A percentile compares a stretch with the other conserved stretches of the same genome.
Conservation (phyloP, 2,113 vertebrate genomes). For the Collichthys lucidus region DNA sequence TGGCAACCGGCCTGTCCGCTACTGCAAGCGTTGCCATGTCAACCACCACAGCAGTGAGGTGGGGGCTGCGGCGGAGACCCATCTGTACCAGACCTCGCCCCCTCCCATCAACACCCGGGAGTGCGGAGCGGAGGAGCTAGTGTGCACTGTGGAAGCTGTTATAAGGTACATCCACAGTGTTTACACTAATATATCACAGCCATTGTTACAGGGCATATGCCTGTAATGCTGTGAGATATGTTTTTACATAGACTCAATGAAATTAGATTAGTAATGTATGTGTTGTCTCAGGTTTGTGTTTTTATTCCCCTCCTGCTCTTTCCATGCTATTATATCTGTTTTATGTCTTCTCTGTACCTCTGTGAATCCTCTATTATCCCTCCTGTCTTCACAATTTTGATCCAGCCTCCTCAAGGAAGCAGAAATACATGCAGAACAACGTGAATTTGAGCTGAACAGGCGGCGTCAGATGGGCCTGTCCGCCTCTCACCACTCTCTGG, state of each 20-base stretch:
- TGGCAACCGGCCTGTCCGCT: slow-evolving; percentile 97
- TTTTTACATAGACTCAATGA: neutral
- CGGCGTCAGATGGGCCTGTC: slow-evolving; percentile 97
- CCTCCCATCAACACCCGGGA: slow-evolving; percentile 98
- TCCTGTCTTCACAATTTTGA: slow-evolving; percentile 13
- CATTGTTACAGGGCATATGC: neutral
- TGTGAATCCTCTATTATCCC: neutral
- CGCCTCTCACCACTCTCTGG: slow-evolving; percentile 95
- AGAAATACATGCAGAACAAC: slow-evolving; percentile 96
- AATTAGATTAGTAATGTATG: neutral
- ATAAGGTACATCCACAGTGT: slow-evolving; percentile 88
- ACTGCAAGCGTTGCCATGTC: slow-evolving; percentile 98
- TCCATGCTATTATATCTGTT: neutral
- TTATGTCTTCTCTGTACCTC: neutral
- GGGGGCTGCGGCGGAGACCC: slow-evolving; percentile 92
- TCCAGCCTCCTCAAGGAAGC: slow-evolving; percentile 96
- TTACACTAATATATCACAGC: slow-evolving; percentile 6
- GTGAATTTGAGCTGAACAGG: slow-evolving; percentile 94
- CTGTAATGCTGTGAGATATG: neutral
- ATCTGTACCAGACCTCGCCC: slow-evolving; percentile 98
- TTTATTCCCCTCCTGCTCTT: neutral
- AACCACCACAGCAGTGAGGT: slow-evolving; percentile 98
- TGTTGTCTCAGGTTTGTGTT: neutral
- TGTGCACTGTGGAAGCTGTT: slow-evolving; percentile 97
- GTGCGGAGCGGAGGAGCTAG: slow-evolving; percentile 97